Base-by-base conservation (phyloP, 2,113 vertebrate genomes). In the Ameiurus melas region DNA sequence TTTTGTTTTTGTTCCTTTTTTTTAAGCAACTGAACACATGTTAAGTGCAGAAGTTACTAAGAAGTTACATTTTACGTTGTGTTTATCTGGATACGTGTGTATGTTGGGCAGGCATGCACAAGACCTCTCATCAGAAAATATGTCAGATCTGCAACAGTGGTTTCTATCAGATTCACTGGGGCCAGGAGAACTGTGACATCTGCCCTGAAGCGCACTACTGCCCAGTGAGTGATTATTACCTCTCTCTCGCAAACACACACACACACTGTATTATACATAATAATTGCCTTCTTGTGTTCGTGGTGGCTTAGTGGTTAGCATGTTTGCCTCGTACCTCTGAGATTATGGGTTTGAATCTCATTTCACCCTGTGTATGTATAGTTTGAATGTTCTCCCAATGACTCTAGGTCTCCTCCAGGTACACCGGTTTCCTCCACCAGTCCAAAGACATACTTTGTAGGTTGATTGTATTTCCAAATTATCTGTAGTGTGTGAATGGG, bases 161-260 rank as follows among this genome's bases (percentile, higher is more conserved):
- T 71, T 96, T 93, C 88, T 98, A 93, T 92, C 97, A 97, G 73
- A 89, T 95, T 70, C 93, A 89, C 89, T 80, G 84, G 94, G 97
- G 97, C 66, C 93, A 94, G 89, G 96, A 96, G 77, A 94, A 82
- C 90, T 98, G 97, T 86, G 92, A 97, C 13, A 73, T 94, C 19
- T 98, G 97, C 88, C 97, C 97, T 33, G 95, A 96, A 86, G 94
- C 95, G 62, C 94, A 97, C 93, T 98, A 97, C 95, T 98, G 97
- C 86, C 97, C 97, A 4, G 97, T 97, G 93, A 97, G 97, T 47
- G 9, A 66, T 79, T 55, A 66, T 17, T 79, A 55, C 57, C 55
- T 77, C 19, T 19, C 25, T 53, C 33, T 70, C 43, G 36, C 13
- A 58, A 66, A 43, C 16, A 33, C 30, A 57, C 12, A 66, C 68